Evolutionary conservation across 2,113 vertebrate species (phyloP), one percentile per base, ranked within the genome.

Genomic region (Chionodraco myersi): DNA sequence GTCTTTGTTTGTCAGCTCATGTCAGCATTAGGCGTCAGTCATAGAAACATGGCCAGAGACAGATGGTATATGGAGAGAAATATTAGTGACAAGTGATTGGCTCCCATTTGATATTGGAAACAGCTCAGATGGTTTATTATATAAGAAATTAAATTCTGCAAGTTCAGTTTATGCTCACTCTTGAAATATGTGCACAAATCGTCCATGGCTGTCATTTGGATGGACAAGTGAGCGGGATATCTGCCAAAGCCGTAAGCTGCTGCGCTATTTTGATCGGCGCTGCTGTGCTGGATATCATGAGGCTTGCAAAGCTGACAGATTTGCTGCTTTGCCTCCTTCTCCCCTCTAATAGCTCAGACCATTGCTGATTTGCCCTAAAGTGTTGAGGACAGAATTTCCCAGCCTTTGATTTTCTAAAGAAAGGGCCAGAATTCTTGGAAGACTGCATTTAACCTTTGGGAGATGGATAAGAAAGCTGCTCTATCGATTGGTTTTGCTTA

Each of bases 391-490:
- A 78, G 76, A 76, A 75, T 86, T 77, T 75, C 47, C 49, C 56
- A 66, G 65, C 44, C 72, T 90, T 82, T 86, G 23, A 83, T 83
- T 91, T 88, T 84, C 67, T 83, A 30, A 86, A 90, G 78, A 92
- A 92, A 92, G 79, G 30, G 63, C 62, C 80, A 77, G 64, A 77
- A 86, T 85, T 93, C 79, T 84, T 16, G 52, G 76, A 73, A 87
- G 66, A 81, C 53, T 65, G 76, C 79, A 77, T 91, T 92, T 93
- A 92, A 92, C 91, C 91, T 93, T 91, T 93, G 75, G 84, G 79
- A 87, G 90, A 90, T 56, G 75, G 80, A 89, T 86, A 91, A 91
- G 86, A 83, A 90, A 84, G 79, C 86, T 48, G 51, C 30, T 48
- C n/a, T 51, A 89, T 92, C 23, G 86, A 92, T 92, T 90, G 80